Base-by-base conservation (phyloP, 2,113 vertebrate genomes). In the Collichthys lucidus region DNA sequence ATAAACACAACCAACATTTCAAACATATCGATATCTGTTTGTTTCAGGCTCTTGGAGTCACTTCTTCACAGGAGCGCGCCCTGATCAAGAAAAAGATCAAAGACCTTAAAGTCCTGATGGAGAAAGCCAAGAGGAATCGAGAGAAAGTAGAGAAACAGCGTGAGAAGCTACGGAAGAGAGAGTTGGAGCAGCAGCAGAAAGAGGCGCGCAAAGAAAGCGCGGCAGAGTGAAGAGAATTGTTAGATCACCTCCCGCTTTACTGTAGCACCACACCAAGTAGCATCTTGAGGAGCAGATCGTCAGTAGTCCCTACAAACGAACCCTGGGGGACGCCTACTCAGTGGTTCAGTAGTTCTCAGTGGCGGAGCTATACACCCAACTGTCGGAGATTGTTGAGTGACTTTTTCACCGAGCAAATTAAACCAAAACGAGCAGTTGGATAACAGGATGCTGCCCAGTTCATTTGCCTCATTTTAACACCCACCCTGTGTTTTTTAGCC, bases 71-170 rank as follows among this genome's bases (percentile, higher is more conserved):
- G 88, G 98, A 99, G 74, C 96, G 97, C 69, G 94, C 95, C 3
- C 52, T 97, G 71, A 87, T 99, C 83, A 99, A 98, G 95, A 99
- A 96, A 91, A 98, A 97, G 85, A 93, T 99, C 70, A 99, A 98
- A 92, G 98, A 98, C 91, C 96, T 99, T 88, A 97, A 96, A 92
- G 74, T 93, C 44, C 93, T 96, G 75, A 92, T 97, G 88, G 98
- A 99, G 88, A 99, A 97, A 91, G 94, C 96, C 77, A 94, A 93
- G 74, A 96, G 95, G 92, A 96, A 96, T 91, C 95, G 95, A 50
- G 96, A 98, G 89, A 99, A 99, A 80, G 94, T 97, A 91, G 97
- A 97, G 86, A 98, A 96, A 80, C 96, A 97, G 78, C 95, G 94
- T 24, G 96, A 98, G 80, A 97, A 97, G 87, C 93, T 96, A 68